These are phyloP conservation scores for Chymomyza costata DNA, from an alignment of 1,140 invertebrate species.

Conservation along the genomic window DNA sequence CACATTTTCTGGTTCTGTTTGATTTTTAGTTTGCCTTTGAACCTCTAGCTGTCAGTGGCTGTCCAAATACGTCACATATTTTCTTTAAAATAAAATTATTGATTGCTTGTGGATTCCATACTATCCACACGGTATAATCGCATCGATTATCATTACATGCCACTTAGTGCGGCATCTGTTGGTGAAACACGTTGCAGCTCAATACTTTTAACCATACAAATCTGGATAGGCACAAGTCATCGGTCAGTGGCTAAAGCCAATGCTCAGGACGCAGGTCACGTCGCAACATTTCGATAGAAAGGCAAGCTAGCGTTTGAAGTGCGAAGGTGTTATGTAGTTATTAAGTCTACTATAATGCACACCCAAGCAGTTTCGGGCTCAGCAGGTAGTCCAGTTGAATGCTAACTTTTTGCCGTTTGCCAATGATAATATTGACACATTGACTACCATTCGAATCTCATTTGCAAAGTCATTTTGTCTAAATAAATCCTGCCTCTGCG, in stretches of 20 bases:
- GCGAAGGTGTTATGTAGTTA: constrained; percentile 66
- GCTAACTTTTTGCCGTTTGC: constrained; percentile 48
- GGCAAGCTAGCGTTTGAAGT: constrained; percentile 23
- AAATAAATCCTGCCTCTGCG: constrained; percentile 71
- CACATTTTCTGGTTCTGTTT: too few species aligned
- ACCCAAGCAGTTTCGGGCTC: constrained; percentile 34
- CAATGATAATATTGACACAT: constrained; percentile 67
- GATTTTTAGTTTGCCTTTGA: constrained; percentile 36
- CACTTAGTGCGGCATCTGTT: constrained; percentile 2
- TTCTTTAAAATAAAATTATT: constrained; percentile 50
- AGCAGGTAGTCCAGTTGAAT: constrained; percentile 42
- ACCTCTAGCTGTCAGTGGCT: constrained; percentile 61
- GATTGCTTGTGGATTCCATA: constrained; percentile 50
- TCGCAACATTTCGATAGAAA: constrained; percentile 24
- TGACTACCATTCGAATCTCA: constrained; percentile 59
- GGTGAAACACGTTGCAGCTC: constrained; percentile 14
- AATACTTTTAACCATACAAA: constrained; percentile 18
- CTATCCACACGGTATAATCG: constrained; percentile 60
- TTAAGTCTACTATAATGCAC: constrained; percentile 63
- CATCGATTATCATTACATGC: constrained; percentile 64
- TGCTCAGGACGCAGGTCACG: constrained; percentile 54
- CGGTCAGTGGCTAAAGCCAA: constrained; percentile 41
- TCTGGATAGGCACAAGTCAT: constrained; percentile 2
- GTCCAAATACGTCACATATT: constrained; percentile 65
- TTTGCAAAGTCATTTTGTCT: constrained; percentile 74